Conservation (phyloP, 2,113 vertebrate species). For the Eulacestoma nigropectus region DNA sequence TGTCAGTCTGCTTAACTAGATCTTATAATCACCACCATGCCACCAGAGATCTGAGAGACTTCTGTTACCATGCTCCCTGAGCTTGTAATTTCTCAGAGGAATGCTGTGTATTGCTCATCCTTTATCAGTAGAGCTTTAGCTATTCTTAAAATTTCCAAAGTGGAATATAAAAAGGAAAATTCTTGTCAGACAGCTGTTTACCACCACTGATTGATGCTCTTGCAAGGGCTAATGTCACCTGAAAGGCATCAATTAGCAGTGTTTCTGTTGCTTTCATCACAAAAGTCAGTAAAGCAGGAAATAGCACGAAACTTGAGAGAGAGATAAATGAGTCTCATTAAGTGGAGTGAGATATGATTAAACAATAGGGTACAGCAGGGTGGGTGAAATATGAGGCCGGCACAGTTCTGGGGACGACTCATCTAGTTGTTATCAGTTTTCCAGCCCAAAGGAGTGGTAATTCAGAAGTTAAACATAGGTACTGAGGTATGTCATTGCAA, state of each 20-base stretch:
- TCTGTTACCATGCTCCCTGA: background rate
- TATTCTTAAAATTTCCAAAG: background rate
- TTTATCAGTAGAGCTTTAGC: background rate
- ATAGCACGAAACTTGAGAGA: background rate
- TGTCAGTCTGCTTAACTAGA: background rate
- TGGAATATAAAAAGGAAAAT: background rate
- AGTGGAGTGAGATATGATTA: background rate
- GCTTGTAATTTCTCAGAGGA: background rate
- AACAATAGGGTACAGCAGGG: background rate
- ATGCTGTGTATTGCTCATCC: background rate
- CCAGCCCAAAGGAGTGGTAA: slow-evolving; percentile 2
- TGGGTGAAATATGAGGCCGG: background rate
- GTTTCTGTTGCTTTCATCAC: slow-evolving; percentile 10
- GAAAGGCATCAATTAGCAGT: background rate
- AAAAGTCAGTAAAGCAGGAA: slow-evolving; percentile 28
- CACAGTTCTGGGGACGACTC: background rate
- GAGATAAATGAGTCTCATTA: slow-evolving; percentile 31
- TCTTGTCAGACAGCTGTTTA: background rate
- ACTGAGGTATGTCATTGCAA: background rate
- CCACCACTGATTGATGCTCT: background rate
- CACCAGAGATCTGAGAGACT: background rate
- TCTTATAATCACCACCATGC: background rate
- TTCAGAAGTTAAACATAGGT: slow-evolving; percentile 2
- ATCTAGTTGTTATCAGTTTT: slow-evolving; percentile 3
- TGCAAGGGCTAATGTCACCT: background rate